Conservation (phyloP, 2,888 invertebrate genomes). For the Tipula confusa region DNA sequence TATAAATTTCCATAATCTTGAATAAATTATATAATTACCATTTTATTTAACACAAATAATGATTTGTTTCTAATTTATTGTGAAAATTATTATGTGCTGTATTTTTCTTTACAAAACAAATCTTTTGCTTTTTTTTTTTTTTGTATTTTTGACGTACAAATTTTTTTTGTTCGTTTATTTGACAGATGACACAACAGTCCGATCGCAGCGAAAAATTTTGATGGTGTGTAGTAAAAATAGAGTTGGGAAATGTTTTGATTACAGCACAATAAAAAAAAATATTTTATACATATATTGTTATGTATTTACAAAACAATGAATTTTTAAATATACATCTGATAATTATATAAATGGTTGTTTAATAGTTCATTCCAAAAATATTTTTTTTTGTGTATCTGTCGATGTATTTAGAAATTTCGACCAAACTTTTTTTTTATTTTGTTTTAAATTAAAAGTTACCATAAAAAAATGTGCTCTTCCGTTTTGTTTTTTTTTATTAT, state of each 20-base stretch:
- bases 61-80: not conserved
- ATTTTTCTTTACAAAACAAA: not conserved
- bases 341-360: not conserved
- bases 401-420: not conserved
- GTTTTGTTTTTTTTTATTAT: too few relatives aligned
- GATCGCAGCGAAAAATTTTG: not conserved
- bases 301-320: not conserved
- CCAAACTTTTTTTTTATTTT: not conserved
- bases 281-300: not conserved
- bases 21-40: constrained; percentile 1
- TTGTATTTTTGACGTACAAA: not conserved
- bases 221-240: not conserved
- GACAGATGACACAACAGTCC: constrained; percentile 4
- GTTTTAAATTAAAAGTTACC: not conserved
- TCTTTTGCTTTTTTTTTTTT: too few relatives aligned
- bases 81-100: not conserved
- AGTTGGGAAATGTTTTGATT: not conserved
- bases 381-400: not conserved
- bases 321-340: not conserved
- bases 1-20: not conserved
- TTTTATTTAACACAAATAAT: not conserved
- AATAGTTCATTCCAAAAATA: not conserved
- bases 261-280: not conserved
- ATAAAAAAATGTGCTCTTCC: not conserved
- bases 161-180: not conserved